Evolutionary conservation across 2,113 vertebrate genomes (phyloP).

Genomic region (Sakesphorus luctuosus): DNA sequence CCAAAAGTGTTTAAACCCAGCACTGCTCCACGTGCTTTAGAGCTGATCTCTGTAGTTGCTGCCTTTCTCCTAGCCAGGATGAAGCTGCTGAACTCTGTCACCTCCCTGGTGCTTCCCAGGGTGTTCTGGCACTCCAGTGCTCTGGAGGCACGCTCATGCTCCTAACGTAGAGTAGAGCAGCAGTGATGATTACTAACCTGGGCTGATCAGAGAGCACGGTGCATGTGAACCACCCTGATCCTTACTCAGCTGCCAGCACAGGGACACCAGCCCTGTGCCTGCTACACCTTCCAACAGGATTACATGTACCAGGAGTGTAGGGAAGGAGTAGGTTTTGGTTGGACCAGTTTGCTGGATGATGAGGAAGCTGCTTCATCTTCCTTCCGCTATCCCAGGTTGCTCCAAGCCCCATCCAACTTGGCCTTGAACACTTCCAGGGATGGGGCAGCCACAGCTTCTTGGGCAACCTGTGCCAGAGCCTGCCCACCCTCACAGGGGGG

Average conservation of each 20-base stretch:
- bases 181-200: conserved; percentile 71
- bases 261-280: background rate
- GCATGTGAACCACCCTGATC: conserved; percentile 58
- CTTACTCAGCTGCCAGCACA: background rate
- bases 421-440: background rate
- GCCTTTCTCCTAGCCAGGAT: background rate
- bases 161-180: conserved; percentile 74
- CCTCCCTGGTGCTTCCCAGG: conserved; percentile 51
- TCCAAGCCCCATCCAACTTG: background rate
- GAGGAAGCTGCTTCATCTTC: background rate
- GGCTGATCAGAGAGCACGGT: background rate
- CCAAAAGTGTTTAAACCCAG: background rate
- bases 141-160: conserved; percentile 58
- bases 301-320: background rate
- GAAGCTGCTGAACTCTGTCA: conserved; percentile 17
- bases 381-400: background rate
- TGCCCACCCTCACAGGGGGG: background rate
- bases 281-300: background rate
- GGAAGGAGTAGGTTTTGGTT: background rate
- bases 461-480: background rate
- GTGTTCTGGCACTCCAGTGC: conserved; percentile 5
- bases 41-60: background rate
- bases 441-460: background rate
- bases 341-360: background rate
- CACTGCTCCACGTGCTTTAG: background rate